These are phyloP conservation scores for Gobio occitaniae DNA, from an alignment of 2,797 vertebrate species.

Conservation along the genomic window DNA sequence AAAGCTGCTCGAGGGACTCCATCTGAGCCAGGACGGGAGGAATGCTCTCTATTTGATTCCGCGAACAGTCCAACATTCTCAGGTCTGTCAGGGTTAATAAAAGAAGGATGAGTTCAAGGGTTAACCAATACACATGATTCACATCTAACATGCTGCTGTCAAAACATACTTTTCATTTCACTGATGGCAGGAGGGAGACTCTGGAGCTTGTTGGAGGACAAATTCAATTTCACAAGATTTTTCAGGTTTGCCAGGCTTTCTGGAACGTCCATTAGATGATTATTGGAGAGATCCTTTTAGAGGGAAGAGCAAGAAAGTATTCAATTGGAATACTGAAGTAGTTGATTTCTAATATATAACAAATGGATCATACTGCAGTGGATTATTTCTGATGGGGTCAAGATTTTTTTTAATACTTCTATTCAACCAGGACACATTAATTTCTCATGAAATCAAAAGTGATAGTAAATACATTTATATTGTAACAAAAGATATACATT, in stretches of 20 bases:
- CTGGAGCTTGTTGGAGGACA: constrained; percentile 83
- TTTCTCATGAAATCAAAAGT: neutral
- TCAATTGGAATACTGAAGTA: neutral
- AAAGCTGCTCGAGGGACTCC: constrained; percentile 85
- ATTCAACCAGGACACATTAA: neutral
- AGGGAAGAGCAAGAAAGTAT: constrained; percentile 48
- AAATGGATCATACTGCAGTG: neutral
- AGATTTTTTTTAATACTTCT: neutral
- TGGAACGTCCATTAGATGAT: constrained; percentile 77
- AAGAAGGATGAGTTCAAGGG: constrained; percentile 14
- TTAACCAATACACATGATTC: constrained; percentile 9
- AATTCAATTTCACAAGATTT: constrained; percentile 76
- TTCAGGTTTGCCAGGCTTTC: constrained; percentile 76
- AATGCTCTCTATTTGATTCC: constrained; percentile 81
- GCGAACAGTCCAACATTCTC: constrained; percentile 83
- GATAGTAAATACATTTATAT: neutral
- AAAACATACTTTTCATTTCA: constrained; percentile 82
- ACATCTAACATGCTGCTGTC: neutral
- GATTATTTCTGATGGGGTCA: neutral
- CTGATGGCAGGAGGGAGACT: constrained; percentile 81
- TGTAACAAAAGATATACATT: neutral
- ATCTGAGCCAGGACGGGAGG: constrained; percentile 81
- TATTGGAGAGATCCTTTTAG: constrained; percentile 84
- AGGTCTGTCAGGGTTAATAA: constrained; percentile 71
- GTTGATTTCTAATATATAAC: neutral